Evolutionary conservation across 2,113 vertebrate species (phyloP), one percentile per base, ranked within the genome.

Genomic region (Daubentonia madagascariensis): DNA sequence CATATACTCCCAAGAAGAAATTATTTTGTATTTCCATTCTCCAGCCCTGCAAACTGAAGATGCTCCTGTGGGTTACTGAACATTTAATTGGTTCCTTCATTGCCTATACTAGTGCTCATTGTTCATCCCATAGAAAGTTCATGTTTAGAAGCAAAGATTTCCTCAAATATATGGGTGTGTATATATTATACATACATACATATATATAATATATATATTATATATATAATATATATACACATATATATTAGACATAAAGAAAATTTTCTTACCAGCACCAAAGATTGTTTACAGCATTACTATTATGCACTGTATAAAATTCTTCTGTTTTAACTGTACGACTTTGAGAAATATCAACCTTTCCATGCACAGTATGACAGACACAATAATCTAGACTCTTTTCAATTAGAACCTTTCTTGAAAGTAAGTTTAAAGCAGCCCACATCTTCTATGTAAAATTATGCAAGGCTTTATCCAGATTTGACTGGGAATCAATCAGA

Each of bases 401-500:
- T 75, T 89, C 65, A 67, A 7, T 22, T 78, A 76, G 25, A 94
- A 80, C 8, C 25, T 72, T 57, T 52, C 52, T 48, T 61, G 40
- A 16, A 91, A 97, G 88, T 67, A 23, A 68, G 37, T 83, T 50
- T 57, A 48, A 85, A 50, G n/a, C 73, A 52, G 40, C 83, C 52
- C 59, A 23, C 18, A 90, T 93, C 61, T 85, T 86, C 57, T 78
- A 25, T 85, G 63, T 93, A 92, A 97, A 97, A 91, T 89, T 85
- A 97, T 92, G 94, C 93, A 96, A 89, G 50, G 81, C 78, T 97
- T 83, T 96, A 65, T 94, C 87, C 75, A 94, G 54, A 91, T 94
- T 97, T 92, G 93, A 96, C 90, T 95, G 52, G 37, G 63, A 52
- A 95, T 96, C 95, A 92, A 12, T 96, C 93, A 87, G 96, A 96